Evolutionary conservation across 2,888 invertebrate species (phyloP), one percentile per base, ranked within the genome.

Genomic region (Andrena marginata): DNA sequence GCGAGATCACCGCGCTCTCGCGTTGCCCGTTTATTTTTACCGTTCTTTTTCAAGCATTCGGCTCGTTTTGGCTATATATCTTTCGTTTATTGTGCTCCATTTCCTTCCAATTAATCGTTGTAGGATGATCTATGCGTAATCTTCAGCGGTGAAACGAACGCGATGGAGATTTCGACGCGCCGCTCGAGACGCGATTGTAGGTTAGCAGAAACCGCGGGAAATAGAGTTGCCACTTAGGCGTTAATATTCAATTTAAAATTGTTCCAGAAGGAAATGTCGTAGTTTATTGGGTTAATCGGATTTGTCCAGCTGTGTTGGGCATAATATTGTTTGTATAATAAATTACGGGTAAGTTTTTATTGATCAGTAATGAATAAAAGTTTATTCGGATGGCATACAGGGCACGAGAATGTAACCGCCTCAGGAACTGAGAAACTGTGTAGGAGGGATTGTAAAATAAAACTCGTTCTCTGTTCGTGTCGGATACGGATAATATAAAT

Each of bases 171-270:
- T 51, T 20, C 20, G n/a, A 8, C 5, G 51, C 51, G 51, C 3
- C 8, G 8, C 7, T 23, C 10, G 56, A 56, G 56, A 56, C 8
- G 7, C 2, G 1, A n/a, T 64, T 2, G 5, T 23, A 67, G 42
- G 42, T 59, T 74, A 72, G 42, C 2, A 33, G 7, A 59, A 67
- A 74, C 56, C 67, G 67, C 67, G 48, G 68, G 31, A 74, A 10
- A 74, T 23, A 2, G 23, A n/a, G 29, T 42, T 42, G 13, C 20
- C 13, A 56, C 1, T 26, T 10, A 10, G 4, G 56, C 1, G 56
- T 23, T 23, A 13, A 56, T 3, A 26, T 56, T 56, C 1, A 26
- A 26, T 56, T 56, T 56, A 3, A 23, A 20, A 23, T 10, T 23
- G 56, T 10, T 56, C 4, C 5, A 13, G 56, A 26, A 56, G 10